phyloP scores from a whole-genome alignment of 2,888 invertebrate genomes.

The Pycnomerus fuliginosus region DNA sequence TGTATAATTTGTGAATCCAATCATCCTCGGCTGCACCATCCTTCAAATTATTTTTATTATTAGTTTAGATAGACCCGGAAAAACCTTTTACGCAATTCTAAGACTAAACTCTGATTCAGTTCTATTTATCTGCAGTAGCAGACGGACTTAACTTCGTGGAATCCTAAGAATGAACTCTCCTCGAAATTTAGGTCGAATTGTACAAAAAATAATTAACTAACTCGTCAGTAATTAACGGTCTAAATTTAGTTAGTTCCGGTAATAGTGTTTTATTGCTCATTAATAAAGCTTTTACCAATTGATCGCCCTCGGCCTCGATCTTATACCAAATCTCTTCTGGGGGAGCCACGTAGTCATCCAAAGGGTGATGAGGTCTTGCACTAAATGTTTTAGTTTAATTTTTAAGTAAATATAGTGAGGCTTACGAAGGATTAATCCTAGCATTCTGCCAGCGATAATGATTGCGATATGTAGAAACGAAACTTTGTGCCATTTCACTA shows the following conservation, averaged over 20 bases:
- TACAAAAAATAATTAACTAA: no score
- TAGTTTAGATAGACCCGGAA: no score
- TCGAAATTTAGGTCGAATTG: no score
- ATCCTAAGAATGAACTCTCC: no score
- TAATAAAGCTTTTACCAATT: conserved; percentile 1
- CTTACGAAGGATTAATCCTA: no score
- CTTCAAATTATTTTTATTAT: no score
- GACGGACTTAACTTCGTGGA: no score
- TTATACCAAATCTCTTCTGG: conserved; percentile 7
- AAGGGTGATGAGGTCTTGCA: no score
- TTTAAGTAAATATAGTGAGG: no score
- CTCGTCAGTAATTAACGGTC: conserved; percentile 6
- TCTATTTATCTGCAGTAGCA: no score
- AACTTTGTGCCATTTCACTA: conserved; percentile 16
- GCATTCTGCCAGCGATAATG: conserved; percentile 15
- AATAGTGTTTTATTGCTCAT: conserved; percentile 1
- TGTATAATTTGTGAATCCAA: conserved; percentile 2
- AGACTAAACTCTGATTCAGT: no score
- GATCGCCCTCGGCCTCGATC: background rate
- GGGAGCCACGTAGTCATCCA: conserved; percentile 1
- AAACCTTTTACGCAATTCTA: no score
- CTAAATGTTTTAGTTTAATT: conserved; percentile 4
- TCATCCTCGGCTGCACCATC: conserved; percentile 3
- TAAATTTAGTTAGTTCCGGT: conserved; percentile 11
- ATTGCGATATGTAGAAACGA: conserved; percentile 13